Evolutionary conservation across 2,888 invertebrate genomes (phyloP).

Genomic region (Parascotia fuliginaria): DNA sequence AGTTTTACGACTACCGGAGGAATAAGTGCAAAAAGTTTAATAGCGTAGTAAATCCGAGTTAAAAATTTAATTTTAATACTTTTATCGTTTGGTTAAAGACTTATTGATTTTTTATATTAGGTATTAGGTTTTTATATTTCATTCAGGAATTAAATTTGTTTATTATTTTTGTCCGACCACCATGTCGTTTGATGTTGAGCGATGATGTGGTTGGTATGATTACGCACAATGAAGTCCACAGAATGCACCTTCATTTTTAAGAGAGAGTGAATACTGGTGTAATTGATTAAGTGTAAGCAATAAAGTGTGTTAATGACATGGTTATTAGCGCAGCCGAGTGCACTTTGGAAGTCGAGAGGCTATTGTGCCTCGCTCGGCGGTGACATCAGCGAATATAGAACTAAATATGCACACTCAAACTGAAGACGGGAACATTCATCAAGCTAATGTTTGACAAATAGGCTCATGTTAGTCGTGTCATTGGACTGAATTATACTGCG

Average conservation of each 20-base stretch:
- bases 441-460: slow-evolving; percentile 16
- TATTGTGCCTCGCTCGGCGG: slow-evolving; percentile 34
- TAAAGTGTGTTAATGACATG: slow-evolving; percentile 39
- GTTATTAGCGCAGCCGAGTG: slow-evolving; percentile 48
- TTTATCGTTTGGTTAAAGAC: too few relatives aligned
- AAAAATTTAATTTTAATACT: background rate
- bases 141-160: too few relatives aligned
- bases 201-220: too few relatives aligned
- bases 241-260: too few relatives aligned
- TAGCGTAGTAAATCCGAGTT: background rate
- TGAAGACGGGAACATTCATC: slow-evolving; percentile 11
- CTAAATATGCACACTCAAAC: slow-evolving; percentile 45
- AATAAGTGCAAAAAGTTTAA: background rate
- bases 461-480: background rate
- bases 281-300: slow-evolving; percentile 17
- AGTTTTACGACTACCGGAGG: slow-evolving; percentile 3
- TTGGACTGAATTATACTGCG: slow-evolving; percentile 20
- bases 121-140: too few relatives aligned
- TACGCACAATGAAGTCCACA: too few relatives aligned
- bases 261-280: slow-evolving; percentile 1
- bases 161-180: too few relatives aligned
- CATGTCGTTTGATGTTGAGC: too few relatives aligned
- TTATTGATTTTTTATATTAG: too few relatives aligned
- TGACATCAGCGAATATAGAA: slow-evolving; percentile 64
- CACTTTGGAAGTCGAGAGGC: slow-evolving; percentile 46